Evolutionary conservation across 2,888 invertebrate genomes (phyloP).

Genomic region (Nymphalis urticae): DNA sequence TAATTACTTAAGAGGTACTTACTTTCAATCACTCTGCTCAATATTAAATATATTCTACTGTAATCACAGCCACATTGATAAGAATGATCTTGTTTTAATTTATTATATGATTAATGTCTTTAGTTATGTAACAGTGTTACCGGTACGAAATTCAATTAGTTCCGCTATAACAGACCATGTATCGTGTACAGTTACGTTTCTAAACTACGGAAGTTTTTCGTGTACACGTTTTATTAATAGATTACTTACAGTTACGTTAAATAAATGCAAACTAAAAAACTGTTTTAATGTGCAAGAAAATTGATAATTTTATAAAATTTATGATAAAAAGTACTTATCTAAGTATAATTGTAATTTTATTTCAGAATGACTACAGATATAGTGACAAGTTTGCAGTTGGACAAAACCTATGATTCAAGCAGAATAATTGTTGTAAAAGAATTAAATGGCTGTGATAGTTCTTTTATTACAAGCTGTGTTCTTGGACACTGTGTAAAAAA

Average conservation of each 20-base stretch:
- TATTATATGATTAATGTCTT: conserved; percentile 1
- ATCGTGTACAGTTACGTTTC: neutral
- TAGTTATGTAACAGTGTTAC: conserved; percentile 4
- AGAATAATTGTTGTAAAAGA: conserved; percentile 86
- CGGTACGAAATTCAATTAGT: neutral
- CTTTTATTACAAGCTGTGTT: conserved; percentile 86
- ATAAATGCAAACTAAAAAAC: neutral
- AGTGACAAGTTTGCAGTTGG: conserved; percentile 84
- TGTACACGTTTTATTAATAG: neutral
- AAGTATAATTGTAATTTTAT: conserved; percentile 37
- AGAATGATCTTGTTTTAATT: conserved; percentile 8
- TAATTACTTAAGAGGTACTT: conserved; percentile 7
- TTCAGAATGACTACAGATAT: conserved; percentile 84
- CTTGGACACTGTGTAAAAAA: conserved; percentile 83
- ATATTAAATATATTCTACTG: conserved; percentile 2
- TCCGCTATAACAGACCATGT: neutral
- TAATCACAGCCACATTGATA: conserved; percentile 3
- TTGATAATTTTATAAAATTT: neutral
- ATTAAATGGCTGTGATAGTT: conserved; percentile 86
- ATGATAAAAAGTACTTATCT: neutral
- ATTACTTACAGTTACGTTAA: conserved; percentile 17
- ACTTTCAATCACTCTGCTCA: neutral
- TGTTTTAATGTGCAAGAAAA: no score
- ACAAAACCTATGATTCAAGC: conserved; percentile 76
- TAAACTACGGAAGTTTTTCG: conserved; percentile 11